Conservation (phyloP, 2,888 invertebrate genomes). For the Eupsilia transversa region DNA sequence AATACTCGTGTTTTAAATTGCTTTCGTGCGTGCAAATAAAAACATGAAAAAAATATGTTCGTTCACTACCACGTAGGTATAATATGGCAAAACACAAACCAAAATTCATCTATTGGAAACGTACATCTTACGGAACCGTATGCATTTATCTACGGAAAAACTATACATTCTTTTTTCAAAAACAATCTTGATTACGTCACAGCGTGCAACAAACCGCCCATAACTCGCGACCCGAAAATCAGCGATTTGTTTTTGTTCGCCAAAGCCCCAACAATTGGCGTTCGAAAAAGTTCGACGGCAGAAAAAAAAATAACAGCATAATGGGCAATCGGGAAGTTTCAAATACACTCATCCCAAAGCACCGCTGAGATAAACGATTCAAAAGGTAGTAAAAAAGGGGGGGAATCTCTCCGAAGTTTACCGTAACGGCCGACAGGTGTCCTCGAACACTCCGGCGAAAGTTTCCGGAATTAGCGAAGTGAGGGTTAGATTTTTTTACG, state of each 20-base stretch:
- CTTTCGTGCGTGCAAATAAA: slow-evolving; percentile 36
- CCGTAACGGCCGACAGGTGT: slow-evolving; percentile 80
- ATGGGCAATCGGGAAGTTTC: slow-evolving; percentile 81
- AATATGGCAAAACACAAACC: slow-evolving; percentile 32
- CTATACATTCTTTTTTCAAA: slow-evolving; percentile 30
- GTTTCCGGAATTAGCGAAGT: slow-evolving; percentile 76
- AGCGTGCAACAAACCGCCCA: slow-evolving; percentile 59
- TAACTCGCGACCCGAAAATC: slow-evolving; percentile 63
- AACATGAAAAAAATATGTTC: slow-evolving; percentile 10
- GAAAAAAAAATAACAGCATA: slow-evolving; percentile 75
- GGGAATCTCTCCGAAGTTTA: slow-evolving; percentile 70
- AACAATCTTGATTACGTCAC: slow-evolving; percentile 64
- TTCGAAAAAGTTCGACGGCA: slow-evolving; percentile 62
- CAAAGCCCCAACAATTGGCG: slow-evolving; percentile 63
- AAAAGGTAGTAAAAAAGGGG: slow-evolving; percentile 75
- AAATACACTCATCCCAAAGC: slow-evolving; percentile 77
- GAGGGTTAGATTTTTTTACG: slow-evolving; percentile 65
- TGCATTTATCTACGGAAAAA: slow-evolving; percentile 53
- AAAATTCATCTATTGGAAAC: slow-evolving; percentile 52
- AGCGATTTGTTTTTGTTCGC: slow-evolving; percentile 58
- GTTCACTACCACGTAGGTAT: slow-evolving; percentile 29
- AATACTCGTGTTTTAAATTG: slow-evolving; percentile 47
- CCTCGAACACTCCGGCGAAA: slow-evolving; percentile 69
- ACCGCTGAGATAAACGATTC: slow-evolving; percentile 77
- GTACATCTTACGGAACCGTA: slow-evolving; percentile 51